A percentile compares a stretch with the other conserved stretches of the same genome.
These are phyloP conservation scores for Pithys albifrons DNA, from an alignment of 2,113 vertebrate species.

Conservation along the genomic window DNA sequence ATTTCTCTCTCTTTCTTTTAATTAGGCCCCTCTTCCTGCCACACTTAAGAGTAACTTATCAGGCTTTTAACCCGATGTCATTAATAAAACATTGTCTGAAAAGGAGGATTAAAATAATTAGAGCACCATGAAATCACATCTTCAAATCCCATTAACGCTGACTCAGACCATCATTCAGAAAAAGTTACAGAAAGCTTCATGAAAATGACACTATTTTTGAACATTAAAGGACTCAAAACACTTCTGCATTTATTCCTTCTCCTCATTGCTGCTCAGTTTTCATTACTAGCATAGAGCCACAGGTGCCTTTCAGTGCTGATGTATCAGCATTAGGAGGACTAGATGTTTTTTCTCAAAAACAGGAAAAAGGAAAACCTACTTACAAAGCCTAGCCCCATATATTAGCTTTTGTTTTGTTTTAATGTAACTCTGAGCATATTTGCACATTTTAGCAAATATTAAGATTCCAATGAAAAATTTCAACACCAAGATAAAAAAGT, in stretches of 20 bases:
- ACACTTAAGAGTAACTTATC: conserved; percentile 38
- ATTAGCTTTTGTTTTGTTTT: background rate
- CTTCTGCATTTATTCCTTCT: background rate
- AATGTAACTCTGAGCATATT: background rate
- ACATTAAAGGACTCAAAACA: background rate
- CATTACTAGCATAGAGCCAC: background rate
- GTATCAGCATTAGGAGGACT: background rate
- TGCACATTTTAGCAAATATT: background rate
- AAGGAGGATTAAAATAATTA: conserved; percentile 56
- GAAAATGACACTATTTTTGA: background rate
- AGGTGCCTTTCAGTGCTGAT: background rate
- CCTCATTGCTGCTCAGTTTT: background rate
- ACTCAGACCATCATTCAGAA: conserved; percentile 39
- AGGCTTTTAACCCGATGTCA: conserved; percentile 32
- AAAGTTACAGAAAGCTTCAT: background rate
- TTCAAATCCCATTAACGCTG: conserved; percentile 49
- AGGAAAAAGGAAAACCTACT: background rate
- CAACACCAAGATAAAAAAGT: background rate
- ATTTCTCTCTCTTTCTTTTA: background rate
- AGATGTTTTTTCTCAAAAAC: background rate
- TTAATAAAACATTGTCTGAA: conserved; percentile 54
- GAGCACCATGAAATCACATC: conserved; percentile 16
- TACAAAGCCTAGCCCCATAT: background rate
- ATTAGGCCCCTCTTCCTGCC: conserved; percentile 9
- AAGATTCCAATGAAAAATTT: background rate